phyloP scores from a whole-genome alignment of 2,113 vertebrate species.

The Chionomys nivalis region DNA sequence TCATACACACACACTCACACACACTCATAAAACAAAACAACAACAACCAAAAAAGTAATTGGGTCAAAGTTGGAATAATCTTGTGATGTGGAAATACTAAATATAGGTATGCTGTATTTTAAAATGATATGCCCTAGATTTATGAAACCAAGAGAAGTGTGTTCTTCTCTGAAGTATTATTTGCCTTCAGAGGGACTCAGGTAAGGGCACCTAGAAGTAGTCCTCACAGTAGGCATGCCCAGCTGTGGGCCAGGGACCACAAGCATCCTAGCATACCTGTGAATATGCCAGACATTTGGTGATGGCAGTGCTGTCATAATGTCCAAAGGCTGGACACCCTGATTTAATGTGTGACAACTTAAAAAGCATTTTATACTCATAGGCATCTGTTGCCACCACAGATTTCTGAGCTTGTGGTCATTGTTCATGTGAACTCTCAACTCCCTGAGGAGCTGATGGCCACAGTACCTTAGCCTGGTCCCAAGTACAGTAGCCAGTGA shows the following conservation, averaged over 20 bases:
- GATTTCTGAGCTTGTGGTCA: background rate
- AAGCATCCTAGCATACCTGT: background rate
- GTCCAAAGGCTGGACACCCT: background rate
- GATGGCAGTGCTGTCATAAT: background rate
- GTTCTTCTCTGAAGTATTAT: background rate
- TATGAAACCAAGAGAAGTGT: background rate
- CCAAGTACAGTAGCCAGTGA: background rate
- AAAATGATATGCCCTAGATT: constrained; percentile 39
- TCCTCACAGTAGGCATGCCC: background rate
- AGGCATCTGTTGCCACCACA: background rate
- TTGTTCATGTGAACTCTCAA: background rate
- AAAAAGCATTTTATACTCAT: background rate
- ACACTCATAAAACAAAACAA: background rate
- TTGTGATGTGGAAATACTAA: constrained; percentile 39
- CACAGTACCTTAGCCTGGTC: background rate
- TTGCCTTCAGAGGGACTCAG: background rate
- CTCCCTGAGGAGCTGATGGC: background rate
- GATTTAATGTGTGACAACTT: background rate
- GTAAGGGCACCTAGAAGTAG: background rate
- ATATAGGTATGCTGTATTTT: constrained; percentile 27
- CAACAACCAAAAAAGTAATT: background rate
- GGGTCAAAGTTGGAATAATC: constrained; percentile 43
- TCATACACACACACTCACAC: background rate
- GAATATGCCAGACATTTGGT: background rate
- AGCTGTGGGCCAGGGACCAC: background rate